Base-by-base conservation (phyloP, 2,888 invertebrate genomes). In the Cataglyphis cursor region DNA sequence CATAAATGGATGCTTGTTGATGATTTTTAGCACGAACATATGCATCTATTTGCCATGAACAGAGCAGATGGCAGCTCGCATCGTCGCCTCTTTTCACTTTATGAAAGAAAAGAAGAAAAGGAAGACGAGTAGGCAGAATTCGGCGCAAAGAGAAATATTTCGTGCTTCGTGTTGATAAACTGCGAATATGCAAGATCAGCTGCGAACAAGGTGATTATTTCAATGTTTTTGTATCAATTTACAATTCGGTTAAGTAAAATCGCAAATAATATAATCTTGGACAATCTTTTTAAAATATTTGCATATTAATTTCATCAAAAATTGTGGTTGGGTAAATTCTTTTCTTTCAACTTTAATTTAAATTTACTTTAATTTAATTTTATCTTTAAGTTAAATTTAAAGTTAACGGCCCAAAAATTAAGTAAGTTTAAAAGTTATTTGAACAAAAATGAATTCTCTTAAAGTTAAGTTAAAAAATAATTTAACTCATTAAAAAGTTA, bases 1-100 rank as follows among this genome's bases (percentile, higher is more conserved):
- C 80, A 54, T 35, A 81, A 82, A 85, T 83, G 85, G 85, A 87
- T 85, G 31, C 73, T 74, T 74, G 88, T 85, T 82, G 88, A 88
- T 82, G 84, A 85, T 85, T 68, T 82, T 41, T 83, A 88, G 87
- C 80, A 81, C 35, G 70, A 83, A 75, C 59, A 74, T 54, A 57
- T 80, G 73, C 44, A 72, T 51, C 10, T 73, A 15, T 51, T 9
- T 54, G 48, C 61, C 54, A 68, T 64, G 85, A 65, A 41, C 35
- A 83, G 74, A 75, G 18, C 68, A 82, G 66, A 65, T 62, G 88
- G 85, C 88, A 85, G 87, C 65, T 85, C 84, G 82, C 66, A 62
- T 82, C 88, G 84, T 87, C 59, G n/a, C n/a, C 73, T 61, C 59
- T 41, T 61, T 61, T 73, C 59, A n/a, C 38, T 24, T 15, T 41